Conservation (phyloP, 2,113 vertebrate genomes). For the Thomomys bottae region DNA sequence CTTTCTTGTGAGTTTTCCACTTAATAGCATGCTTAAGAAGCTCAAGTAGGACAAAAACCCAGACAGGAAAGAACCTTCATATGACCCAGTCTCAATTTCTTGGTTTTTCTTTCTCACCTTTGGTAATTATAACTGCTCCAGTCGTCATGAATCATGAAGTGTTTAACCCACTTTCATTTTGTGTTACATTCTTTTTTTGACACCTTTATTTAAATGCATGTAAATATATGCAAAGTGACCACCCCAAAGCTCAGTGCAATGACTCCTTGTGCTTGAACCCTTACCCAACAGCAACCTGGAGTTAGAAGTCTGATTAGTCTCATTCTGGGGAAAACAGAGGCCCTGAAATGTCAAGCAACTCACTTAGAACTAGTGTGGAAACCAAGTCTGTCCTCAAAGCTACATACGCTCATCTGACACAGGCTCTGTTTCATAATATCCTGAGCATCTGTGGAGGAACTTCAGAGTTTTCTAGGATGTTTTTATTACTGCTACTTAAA, state of each 20-base stretch:
- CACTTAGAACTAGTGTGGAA: background rate
- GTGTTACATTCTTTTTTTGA: conserved; percentile 52
- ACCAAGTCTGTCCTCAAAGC: background rate
- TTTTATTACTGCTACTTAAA: background rate
- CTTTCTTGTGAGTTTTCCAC: background rate
- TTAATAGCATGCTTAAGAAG: background rate
- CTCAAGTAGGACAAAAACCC: background rate
- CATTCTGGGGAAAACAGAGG: background rate
- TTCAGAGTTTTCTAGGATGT: background rate
- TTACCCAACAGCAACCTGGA: background rate
- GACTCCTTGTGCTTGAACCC: background rate
- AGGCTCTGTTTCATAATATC: background rate
- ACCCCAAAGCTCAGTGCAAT: background rate
- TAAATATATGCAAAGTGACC: conserved; percentile 65
- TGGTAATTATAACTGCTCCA: conserved; percentile 42
- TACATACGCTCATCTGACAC: background rate
- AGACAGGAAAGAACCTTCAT: background rate
- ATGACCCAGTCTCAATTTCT: conserved; percentile 26
- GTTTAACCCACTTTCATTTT: conserved; percentile 50
- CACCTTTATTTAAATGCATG: conserved; percentile 58
- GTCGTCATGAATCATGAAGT: conserved; percentile 1
- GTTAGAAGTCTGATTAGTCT: background rate
- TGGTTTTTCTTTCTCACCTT: conserved; percentile 7
- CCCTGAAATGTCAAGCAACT: background rate
- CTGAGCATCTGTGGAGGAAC: background rate